Conservation (phyloP, 2,113 vertebrate genomes). For the Lophochroa leadbeateri region DNA sequence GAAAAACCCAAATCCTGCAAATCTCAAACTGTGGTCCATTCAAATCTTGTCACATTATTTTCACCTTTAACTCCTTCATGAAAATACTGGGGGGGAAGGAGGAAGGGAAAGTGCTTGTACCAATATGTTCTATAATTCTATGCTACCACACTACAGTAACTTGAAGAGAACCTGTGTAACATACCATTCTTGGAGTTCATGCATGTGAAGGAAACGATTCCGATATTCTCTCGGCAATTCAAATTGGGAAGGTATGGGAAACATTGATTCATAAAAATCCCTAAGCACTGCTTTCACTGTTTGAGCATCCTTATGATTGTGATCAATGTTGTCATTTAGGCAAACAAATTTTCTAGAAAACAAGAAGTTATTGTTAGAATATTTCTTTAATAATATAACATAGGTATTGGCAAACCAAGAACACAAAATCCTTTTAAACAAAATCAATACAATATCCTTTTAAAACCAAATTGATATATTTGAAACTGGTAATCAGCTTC, state of each 20-base stretch:
- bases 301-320: conserved; percentile 92
- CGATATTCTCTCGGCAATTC: conserved; percentile 95
- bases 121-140: not conserved
- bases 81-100: not conserved
- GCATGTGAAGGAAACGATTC: conserved; percentile 96
- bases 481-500: not conserved
- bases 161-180: not conserved
- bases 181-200: conserved; percentile 95
- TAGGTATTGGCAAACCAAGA: not conserved
- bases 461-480: not conserved
- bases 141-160: not conserved
- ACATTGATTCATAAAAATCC: conserved; percentile 99
- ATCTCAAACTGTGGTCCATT: not conserved
- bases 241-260: conserved; percentile 93
- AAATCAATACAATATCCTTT: not conserved
- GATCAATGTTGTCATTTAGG: conserved; percentile 98
- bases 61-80: not conserved
- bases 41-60: not conserved
- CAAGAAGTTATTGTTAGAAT: not conserved
- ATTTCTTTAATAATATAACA: not conserved
- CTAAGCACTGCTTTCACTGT: conserved; percentile 96
- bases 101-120: not conserved
- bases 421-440: not conserved
- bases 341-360: conserved; percentile 94
- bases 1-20: not conserved